Base-by-base conservation (phyloP, 2,113 vertebrate species). In the Condylura cristata region DNA sequence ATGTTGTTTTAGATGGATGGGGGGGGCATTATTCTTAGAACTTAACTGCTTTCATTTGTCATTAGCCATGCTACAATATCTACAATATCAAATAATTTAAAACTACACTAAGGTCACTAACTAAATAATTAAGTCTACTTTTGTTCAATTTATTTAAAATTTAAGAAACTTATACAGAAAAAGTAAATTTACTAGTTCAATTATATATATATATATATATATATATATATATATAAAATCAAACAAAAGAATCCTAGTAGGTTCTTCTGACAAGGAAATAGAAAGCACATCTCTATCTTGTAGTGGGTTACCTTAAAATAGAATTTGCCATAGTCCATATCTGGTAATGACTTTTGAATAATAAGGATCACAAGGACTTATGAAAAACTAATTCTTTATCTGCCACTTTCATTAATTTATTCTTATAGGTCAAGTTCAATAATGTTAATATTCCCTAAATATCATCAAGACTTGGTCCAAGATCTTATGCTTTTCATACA, bases 101-200 rank as follows among this genome's bases (percentile, higher is more conserved):
- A 93, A 51, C 18, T 12, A 60, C 12, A 14, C 2, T 26, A 68
- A 74, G 22, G 32, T 92, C 41, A 90, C 53, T 86, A 80, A 78
- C 53, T 63, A 71, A 11, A 92, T 48, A 71, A 13, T 63, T 70
- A 70, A 81, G 3, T 51, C 37, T 75, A 84, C 13, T 30, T 28
- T 90, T 83, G 51, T 86, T 86, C 56, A 53, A 65, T 72, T 89
- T 78, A 34, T 6, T 80, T 84, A 90, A 66, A 88, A 53, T 58
- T 91, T 85, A 61, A 91, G 48, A 70, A 63, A 76, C 22, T 81
- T 90, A 78, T 26, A 74, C 32, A 68, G 41, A 91, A 70, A 80
- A 39, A 26, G n/a, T n/a, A n/a, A n/a, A n/a, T n/a, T n/a, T n/a
- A n/a, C n/a, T n/a, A n/a, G n/a, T n/a, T n/a, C n/a, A n/a, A n/a